Evolutionary conservation across 1,140 invertebrate genomes (phyloP).

Genomic region (Zaprionus ornatus): DNA sequence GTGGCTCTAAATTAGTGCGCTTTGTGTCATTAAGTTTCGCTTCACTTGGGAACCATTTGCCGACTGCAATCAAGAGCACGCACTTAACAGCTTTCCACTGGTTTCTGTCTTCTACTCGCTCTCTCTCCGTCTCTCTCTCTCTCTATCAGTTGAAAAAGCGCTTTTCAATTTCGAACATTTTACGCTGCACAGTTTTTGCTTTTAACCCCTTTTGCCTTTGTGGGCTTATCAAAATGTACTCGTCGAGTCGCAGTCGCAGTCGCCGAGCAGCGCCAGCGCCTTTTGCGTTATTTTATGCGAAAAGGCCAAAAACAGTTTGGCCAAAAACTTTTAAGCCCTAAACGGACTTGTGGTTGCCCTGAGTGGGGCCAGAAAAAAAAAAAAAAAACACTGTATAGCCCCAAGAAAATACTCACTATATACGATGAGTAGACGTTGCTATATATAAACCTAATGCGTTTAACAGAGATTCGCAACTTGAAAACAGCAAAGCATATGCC

Average conservation of each 20-base stretch:
- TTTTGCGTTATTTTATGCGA: conserved; percentile 64
- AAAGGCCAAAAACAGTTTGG: conserved; percentile 51
- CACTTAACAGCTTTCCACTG: conserved; percentile 59
- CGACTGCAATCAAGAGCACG: conserved; percentile 72
- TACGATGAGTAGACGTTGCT: background rate
- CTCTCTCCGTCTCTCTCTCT: background rate
- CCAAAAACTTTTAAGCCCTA: conserved; percentile 49
- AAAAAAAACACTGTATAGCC: background rate
- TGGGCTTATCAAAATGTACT: conserved; percentile 63
- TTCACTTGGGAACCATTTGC: conserved; percentile 67
- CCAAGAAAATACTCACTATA: background rate
- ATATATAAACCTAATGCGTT: background rate
- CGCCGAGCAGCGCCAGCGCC: conserved; percentile 2
- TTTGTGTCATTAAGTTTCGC: conserved; percentile 77
- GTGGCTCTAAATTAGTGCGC: conserved; percentile 68
- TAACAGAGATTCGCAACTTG: conserved; percentile 4
- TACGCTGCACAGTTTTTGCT: conserved; percentile 50
- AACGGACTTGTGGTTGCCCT: conserved; percentile 40
- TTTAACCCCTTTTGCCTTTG: conserved; percentile 60
- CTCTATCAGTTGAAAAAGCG: conserved; percentile 23
- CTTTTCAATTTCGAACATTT: conserved; percentile 71
- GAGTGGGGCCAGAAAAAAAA: conserved; percentile 17
- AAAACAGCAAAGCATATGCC: background rate
- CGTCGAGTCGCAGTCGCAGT: conserved; percentile 47
- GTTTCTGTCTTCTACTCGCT: no score